These are phyloP conservation scores for Caerostris darwini DNA, from an alignment of 1,140 invertebrate genomes.

Conservation along the genomic window DNA sequence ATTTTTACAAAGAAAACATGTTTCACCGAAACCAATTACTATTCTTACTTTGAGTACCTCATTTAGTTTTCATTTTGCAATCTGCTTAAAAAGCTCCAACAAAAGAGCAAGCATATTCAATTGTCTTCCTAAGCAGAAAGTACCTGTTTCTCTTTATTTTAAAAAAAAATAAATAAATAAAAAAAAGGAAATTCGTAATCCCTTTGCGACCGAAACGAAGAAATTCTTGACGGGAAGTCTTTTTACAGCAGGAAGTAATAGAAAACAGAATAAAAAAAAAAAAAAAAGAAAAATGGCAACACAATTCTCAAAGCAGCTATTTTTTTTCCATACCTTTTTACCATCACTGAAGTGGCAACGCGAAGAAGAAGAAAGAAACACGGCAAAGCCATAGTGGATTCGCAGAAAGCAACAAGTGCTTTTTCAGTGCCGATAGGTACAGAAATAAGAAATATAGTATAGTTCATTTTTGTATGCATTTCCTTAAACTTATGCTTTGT, in stretches of 20 bases:
- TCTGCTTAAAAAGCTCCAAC: neutral
- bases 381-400: neutral
- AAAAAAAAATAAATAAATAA: neutral
- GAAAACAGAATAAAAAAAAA: neutral
- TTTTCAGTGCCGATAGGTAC: neutral
- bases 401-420: constrained; percentile 3
- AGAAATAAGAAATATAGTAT: constrained; percentile 7
- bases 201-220: neutral
- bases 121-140: neutral
- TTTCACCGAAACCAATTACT: neutral
- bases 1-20: neutral
- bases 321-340: neutral
- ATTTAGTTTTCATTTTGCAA: neutral
- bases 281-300: neutral
- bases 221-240: neutral
- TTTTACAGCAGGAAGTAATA: neutral
- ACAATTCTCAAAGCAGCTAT: constrained; percentile 10
- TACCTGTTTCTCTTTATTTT: neutral
- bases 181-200: neutral
- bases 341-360: neutral
- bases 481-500: neutral
- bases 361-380: neutral
- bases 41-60: neutral
- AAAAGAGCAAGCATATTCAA: neutral
- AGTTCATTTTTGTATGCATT: constrained; percentile 1